A percentile compares a stretch with the other conserved stretches of the same genome.
These are phyloP conservation scores for Oplegnathus fasciatus DNA, from an alignment of 2,113 vertebrate species.

Conservation along the genomic window DNA sequence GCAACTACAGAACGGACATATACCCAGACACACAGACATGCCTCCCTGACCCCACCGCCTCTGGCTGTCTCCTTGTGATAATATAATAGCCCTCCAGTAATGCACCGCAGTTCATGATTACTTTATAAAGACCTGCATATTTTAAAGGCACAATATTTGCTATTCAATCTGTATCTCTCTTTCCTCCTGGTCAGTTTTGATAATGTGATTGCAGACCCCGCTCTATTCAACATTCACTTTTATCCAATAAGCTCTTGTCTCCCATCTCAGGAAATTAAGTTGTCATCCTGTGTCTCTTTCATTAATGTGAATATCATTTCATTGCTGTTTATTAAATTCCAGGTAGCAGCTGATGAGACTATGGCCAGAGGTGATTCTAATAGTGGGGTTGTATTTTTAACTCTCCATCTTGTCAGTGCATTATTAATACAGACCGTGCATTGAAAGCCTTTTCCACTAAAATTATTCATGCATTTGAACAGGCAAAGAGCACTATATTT, in stretches of 20 bases:
- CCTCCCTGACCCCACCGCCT: slow-evolving; percentile 34
- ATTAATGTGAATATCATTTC: slow-evolving; percentile 78
- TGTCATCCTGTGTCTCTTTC: slow-evolving; percentile 79
- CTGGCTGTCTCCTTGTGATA: slow-evolving; percentile 48
- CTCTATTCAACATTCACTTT: slow-evolving; percentile 73
- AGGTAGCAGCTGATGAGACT: slow-evolving; percentile 69
- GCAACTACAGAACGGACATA: neutral
- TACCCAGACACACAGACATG: slow-evolving; percentile 13
- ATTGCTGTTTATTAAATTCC: slow-evolving; percentile 81
- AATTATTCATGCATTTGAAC: slow-evolving; percentile 40
- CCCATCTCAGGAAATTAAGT: slow-evolving; percentile 84
- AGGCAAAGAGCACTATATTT: neutral
- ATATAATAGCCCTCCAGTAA: slow-evolving; percentile 56
- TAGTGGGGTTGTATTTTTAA: slow-evolving; percentile 48
- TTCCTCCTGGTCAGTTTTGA: slow-evolving; percentile 69
- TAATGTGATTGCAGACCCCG: slow-evolving; percentile 67
- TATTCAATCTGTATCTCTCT: slow-evolving; percentile 74
- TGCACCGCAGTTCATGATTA: slow-evolving; percentile 73
- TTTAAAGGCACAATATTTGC: slow-evolving; percentile 76
- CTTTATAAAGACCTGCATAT: slow-evolving; percentile 81
- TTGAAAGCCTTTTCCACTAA: slow-evolving; percentile 25
- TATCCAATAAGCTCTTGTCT: slow-evolving; percentile 83
- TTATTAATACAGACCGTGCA: slow-evolving; percentile 52
- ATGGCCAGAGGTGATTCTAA: slow-evolving; percentile 64
- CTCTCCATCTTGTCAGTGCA: slow-evolving; percentile 48